phyloP scores from a whole-genome alignment of 2,888 invertebrate species.

The Caenorhabditis macrosperma region DNA sequence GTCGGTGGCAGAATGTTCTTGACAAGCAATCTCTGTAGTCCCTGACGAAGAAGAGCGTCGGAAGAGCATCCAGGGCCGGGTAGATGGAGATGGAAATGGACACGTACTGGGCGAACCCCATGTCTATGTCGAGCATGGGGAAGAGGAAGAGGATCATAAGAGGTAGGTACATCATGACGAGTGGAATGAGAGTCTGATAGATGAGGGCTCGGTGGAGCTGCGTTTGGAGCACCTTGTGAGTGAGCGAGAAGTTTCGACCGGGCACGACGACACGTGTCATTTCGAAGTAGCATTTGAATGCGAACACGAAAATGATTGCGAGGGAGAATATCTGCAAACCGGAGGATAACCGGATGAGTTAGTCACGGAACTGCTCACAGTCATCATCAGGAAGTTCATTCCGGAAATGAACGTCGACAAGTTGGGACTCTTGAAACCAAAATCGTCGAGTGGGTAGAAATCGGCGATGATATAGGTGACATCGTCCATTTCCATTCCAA shows the following conservation, averaged over 20 bases:
- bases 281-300: constrained; percentile 40
- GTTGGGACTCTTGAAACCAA: neutral
- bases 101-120: constrained; percentile 38
- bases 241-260: constrained; percentile 14
- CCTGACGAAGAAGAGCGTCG: constrained; percentile 23
- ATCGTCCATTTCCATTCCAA: constrained; percentile 23
- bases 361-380: constrained; percentile 15
- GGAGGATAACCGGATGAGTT: neutral
- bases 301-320: constrained; percentile 13
- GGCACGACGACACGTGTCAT: constrained; percentile 24
- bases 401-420: constrained; percentile 14
- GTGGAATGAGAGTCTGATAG: constrained; percentile 33
- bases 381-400: constrained; percentile 30
- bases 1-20: neutral
- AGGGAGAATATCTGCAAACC: constrained; percentile 16
- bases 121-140: constrained; percentile 31
- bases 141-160: constrained; percentile 32
- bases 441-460: constrained; percentile 14
- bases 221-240: constrained; percentile 35
- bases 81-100: constrained; percentile 36
- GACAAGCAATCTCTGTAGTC: constrained; percentile 26
- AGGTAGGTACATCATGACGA: constrained; percentile 31
- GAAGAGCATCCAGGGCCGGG: constrained; percentile 45
- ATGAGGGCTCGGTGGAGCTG: constrained; percentile 37
- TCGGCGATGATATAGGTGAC: constrained; percentile 41